phyloP scores from a whole-genome alignment of 2,888 invertebrate genomes.

The Odontocolon sp. region DNA sequence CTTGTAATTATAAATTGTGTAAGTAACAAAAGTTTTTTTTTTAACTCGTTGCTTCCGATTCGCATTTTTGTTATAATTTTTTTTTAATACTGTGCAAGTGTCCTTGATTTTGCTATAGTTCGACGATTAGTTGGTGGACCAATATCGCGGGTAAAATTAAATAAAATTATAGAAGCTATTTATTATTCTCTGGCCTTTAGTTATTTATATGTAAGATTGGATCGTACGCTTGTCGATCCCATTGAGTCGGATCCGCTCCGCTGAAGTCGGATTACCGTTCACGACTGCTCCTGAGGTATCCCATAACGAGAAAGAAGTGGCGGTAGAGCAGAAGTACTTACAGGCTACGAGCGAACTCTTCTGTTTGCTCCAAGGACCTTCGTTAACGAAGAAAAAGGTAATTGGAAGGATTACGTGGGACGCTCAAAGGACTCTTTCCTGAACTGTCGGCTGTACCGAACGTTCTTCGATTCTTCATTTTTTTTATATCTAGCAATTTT shows the following conservation, averaged over 20 bases:
- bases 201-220: background rate
- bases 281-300: background rate
- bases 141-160: too few species aligned
- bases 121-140: too few species aligned
- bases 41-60: too few species aligned
- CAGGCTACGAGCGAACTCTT: slow-evolving; percentile 1
- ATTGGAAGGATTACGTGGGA: slow-evolving; percentile 27
- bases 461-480: slow-evolving; percentile 2
- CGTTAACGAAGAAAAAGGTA: slow-evolving; percentile 33
- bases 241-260: background rate
- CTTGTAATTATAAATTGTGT: too few species aligned
- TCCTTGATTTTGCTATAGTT: too few species aligned
- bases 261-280: background rate
- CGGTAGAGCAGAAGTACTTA: background rate
- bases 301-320: background rate
- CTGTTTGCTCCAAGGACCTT: slow-evolving; percentile 7
- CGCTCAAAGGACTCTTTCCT: slow-evolving; percentile 28
- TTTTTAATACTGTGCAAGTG: too few species aligned
- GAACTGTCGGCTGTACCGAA: slow-evolving; percentile 2
- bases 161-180: background rate
- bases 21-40: too few species aligned
- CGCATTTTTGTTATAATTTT: background rate
- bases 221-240: background rate
- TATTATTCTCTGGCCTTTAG: background rate
- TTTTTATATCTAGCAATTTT: slow-evolving; percentile 4